Base-by-base conservation (phyloP, 1,140 invertebrate genomes). In the Diplogasteroides magnus region DNA sequence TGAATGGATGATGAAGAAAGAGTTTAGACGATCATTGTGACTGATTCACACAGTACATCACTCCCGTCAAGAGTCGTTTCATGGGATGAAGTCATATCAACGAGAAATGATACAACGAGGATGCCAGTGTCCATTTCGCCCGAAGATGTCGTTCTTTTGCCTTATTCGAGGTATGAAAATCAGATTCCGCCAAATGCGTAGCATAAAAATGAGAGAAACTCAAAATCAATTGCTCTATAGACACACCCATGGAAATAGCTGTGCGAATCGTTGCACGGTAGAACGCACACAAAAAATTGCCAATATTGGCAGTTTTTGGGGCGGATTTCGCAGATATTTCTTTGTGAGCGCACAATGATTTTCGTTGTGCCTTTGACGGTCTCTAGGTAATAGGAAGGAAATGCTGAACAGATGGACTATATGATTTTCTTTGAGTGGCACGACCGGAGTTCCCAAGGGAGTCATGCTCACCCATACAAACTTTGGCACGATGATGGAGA, bases 401-500 rank as follows among this genome's bases (percentile, higher is more conserved):
- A n/a, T n/a, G n/a, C n/a, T n/a, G n/a, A n/a, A n/a, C n/a, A n/a
- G n/a, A n/a, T n/a, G n/a, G n/a, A n/a, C n/a, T n/a, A 61, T 61
- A 15, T 26, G 13, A 23, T 55, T 64, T 0, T 13, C 23, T 64
- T 19, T 48, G 11, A 29, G 73, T 68, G 85, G 85, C 19, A 85
- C 85, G 1, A 86, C 85, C 64, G 85, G 85, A 31, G 82, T 82
- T 73, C 85, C 85, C 6, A 86, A 86, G 74, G 85, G 84, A 56
- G 85, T 85, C 13, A 86, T 86, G 85, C 74, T 85, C 11, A 83
- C 81, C 72, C 85, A 86, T 74, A 81, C 83, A 64, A 85, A 85
- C 77, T 83, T 86, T 11, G 89, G 95, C 63, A 89, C 91, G 1
- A 71, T 72, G 73, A 68, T 72, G 37, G 55, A 71, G 2, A 72